Percentiles rank a stretch among this genome's conserved stretches.
phyloP scores from a whole-genome alignment of 2,888 invertebrate genomes.

The Danaus chrysippus region DNA sequence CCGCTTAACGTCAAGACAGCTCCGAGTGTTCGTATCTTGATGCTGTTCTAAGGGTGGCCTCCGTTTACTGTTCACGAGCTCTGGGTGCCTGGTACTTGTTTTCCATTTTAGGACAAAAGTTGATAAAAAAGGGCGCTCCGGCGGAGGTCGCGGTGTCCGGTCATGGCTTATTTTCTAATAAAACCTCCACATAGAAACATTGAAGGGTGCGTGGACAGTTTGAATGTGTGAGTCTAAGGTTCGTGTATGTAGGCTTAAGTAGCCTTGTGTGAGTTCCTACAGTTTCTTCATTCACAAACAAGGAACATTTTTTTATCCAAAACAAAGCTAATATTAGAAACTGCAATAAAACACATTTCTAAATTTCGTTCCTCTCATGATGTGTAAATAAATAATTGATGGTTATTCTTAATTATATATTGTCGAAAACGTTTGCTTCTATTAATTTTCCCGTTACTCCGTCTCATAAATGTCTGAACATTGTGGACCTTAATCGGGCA shows the following conservation, averaged over 20 bases:
- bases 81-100: conserved; percentile 73
- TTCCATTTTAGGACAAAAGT: conserved; percentile 80
- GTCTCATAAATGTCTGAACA: neutral
- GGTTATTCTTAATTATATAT: no score
- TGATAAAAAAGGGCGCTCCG: conserved; percentile 71
- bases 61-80: conserved; percentile 47
- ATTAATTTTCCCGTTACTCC: conserved; percentile 2
- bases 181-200: conserved; percentile 14
- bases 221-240: conserved; percentile 14
- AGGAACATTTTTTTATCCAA: no score
- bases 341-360: no score
- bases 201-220: conserved; percentile 25
- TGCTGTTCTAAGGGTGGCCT: conserved; percentile 64
- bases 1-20: conserved; percentile 51
- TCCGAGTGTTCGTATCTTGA: conserved; percentile 73
- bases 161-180: conserved; percentile 9
- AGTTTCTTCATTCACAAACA: no score
- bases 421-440: conserved; percentile 16
- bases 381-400: no score
- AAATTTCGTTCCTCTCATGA: no score
- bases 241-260: neutral
- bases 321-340: no score
- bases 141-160: conserved; percentile 14
- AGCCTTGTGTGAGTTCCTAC: no score
- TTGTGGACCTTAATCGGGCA: conserved; percentile 36